Evolutionary conservation across 2,888 invertebrate genomes (phyloP), one percentile per base, ranked within the genome.

Genomic region (Aphidius colemani): DNA sequence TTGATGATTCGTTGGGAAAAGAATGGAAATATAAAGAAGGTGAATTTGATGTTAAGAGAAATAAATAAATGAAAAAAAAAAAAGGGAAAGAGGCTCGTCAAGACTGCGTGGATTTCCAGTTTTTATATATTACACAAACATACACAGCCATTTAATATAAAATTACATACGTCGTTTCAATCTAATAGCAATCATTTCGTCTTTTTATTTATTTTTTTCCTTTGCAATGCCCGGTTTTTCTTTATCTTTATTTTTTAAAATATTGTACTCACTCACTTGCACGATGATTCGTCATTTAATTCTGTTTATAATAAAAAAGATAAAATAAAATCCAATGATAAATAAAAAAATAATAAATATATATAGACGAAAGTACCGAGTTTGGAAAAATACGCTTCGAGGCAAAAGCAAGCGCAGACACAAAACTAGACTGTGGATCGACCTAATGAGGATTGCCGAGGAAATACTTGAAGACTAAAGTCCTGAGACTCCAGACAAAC

Each of bases 381-480:
- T 40, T 40, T 10, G 44, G 40, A 13, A 48, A 48, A 49, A 44
- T 11, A 30, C 9, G 58, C 8, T 49, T 46, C 40, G 13, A 30
- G 30, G 58, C 58, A 61, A 64, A 51, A 64, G 67, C 65, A 69
- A 63, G 66, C 64, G 66, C 59, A 66, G 65, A 49, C 58, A 55
- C n/a, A 46, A 55, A 63, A 53, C 50, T 67, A 64, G 69, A 68
- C 66, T 70, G 72, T 71, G 71, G 72, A 78, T 78, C 75, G 75
- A 78, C 75, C 77, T 80, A 80, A 80, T 80, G 80, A 80, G 80
- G 78, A 78, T 79, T 78, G 79, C 76, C 73, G 68, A 71, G 73
- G 68, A 65, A 65, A 30, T 30, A 30, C 70, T 76, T 73, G 71
- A 74, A 75, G 75, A 72, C 30, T 30, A 30, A 30, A 30, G 5